Evolutionary conservation across 2,888 invertebrate genomes (phyloP).

Genomic region (Lepidochrysops patricia): DNA sequence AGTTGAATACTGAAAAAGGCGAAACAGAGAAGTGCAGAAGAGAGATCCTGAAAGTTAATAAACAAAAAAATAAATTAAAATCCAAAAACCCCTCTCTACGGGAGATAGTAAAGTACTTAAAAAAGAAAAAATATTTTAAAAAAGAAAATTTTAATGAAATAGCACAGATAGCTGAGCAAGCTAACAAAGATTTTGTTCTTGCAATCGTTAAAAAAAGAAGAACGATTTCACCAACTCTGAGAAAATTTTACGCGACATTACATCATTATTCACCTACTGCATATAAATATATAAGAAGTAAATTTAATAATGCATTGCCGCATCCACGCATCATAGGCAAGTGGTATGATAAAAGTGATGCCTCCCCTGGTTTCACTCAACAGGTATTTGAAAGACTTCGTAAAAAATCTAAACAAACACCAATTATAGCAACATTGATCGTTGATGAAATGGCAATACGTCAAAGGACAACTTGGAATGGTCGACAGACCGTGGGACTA

Average conservation of each 20-base stretch:
- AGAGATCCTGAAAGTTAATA: not conserved
- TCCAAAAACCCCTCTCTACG: conserved; percentile 4
- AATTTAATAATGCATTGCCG: conserved; percentile 9
- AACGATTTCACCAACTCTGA: conserved; percentile 1
- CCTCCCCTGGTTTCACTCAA: too few species aligned
- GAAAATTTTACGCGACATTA: conserved; percentile 12
- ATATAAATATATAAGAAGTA: conserved; percentile 12
- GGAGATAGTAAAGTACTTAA: conserved; percentile 4
- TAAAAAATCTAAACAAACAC: conserved; percentile 3
- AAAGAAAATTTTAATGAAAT: conserved; percentile 14
- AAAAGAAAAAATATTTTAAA: conserved; percentile 5
- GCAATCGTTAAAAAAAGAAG: conserved; percentile 5
- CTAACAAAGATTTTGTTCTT: conserved; percentile 13
- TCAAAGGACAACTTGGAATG: conserved; percentile 13
- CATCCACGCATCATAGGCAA: conserved; percentile 10
- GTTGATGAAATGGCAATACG: conserved; percentile 14
- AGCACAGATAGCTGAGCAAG: conserved; percentile 13
- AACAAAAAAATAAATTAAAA: conserved; percentile 13
- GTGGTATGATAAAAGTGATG: conserved; percentile 12
- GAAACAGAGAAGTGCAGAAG: too few species aligned
- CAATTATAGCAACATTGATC: not conserved
- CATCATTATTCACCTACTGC: too few species aligned
- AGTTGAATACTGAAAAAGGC: too few species aligned
- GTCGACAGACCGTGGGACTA: conserved; percentile 10
- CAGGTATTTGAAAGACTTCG: conserved; percentile 11